phyloP scores from a whole-genome alignment of 2,113 vertebrate genomes.

The Riparia riparia region DNA sequence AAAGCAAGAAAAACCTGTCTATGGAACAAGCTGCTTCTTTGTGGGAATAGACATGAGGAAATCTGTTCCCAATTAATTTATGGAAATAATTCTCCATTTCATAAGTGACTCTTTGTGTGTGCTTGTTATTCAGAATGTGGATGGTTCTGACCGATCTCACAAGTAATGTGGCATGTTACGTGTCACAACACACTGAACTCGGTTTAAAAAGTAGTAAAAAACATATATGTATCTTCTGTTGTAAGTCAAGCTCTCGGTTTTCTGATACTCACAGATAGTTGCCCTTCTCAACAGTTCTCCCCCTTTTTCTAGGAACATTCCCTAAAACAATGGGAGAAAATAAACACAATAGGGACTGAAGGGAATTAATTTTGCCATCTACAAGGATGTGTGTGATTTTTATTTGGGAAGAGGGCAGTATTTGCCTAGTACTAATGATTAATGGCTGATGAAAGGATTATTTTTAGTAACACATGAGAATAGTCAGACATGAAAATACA shows the following conservation, averaged over 20 bases:
- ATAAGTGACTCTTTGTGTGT: slow-evolving; percentile 6
- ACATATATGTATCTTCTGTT: background rate
- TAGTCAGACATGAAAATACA: background rate
- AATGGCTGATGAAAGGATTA: background rate
- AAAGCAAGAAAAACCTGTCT: slow-evolving; percentile 19
- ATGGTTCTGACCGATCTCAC: slow-evolving; percentile 30
- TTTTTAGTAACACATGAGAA: background rate
- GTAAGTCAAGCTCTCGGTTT: background rate
- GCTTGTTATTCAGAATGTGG: slow-evolving; percentile 37
- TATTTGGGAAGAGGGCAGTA: background rate
- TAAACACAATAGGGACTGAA: background rate
- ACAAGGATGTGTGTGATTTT: background rate
- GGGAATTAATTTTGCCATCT: background rate
- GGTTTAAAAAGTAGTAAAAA: background rate
- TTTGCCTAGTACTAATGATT: background rate
- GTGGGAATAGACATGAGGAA: background rate
- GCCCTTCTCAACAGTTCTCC: background rate
- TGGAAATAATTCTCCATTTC: slow-evolving; percentile 52
- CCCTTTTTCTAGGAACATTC: background rate
- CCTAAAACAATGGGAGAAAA: background rate
- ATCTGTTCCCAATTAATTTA: slow-evolving; percentile 65
- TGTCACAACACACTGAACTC: background rate
- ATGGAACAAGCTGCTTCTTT: slow-evolving; percentile 45
- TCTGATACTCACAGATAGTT: background rate
- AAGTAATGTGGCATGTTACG: background rate